Percentiles rank a stretch among this genome's conserved stretches.
Conservation (phyloP, 2,113 vertebrate species). For the Corythornis madagascariensis region DNA sequence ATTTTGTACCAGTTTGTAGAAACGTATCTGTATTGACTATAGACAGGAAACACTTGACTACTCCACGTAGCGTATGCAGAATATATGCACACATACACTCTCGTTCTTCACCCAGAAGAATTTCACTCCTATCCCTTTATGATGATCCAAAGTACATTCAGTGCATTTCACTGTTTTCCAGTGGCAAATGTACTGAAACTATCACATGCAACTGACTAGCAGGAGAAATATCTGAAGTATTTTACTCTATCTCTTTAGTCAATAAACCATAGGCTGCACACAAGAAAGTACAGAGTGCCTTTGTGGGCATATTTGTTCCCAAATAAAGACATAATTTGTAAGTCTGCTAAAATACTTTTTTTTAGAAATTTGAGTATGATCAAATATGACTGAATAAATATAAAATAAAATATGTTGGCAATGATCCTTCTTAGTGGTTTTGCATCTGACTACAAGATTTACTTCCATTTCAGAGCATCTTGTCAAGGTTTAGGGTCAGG, state of each 20-base stretch:
- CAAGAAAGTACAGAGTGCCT: slow-evolving; percentile 11
- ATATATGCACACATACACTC: neutral
- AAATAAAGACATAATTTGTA: slow-evolving; percentile 49
- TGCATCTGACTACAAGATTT: neutral
- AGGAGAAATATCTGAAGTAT: neutral
- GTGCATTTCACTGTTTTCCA: neutral
- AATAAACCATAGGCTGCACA: neutral
- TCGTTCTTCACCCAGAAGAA: neutral
- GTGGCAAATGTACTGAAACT: neutral
- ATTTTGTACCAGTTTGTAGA: neutral
- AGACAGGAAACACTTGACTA: neutral
- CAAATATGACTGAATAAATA: slow-evolving; percentile 39
- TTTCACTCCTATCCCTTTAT: neutral
- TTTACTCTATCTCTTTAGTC: neutral
- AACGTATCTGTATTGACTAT: neutral
- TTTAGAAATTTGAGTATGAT: slow-evolving; percentile 26
- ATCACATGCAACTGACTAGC: neutral
- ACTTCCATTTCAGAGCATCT: slow-evolving; percentile 31
- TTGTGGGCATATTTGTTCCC: slow-evolving; percentile 45
- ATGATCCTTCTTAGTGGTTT: neutral
- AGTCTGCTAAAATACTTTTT: slow-evolving; percentile 24
- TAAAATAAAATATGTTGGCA: neutral
- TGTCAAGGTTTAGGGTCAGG: too few species aligned
- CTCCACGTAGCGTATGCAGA: neutral
- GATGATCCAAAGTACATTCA: neutral